Evolutionary conservation across 2,888 invertebrate species (phyloP).

Genomic region (Acanthacorydalis orientalis): DNA sequence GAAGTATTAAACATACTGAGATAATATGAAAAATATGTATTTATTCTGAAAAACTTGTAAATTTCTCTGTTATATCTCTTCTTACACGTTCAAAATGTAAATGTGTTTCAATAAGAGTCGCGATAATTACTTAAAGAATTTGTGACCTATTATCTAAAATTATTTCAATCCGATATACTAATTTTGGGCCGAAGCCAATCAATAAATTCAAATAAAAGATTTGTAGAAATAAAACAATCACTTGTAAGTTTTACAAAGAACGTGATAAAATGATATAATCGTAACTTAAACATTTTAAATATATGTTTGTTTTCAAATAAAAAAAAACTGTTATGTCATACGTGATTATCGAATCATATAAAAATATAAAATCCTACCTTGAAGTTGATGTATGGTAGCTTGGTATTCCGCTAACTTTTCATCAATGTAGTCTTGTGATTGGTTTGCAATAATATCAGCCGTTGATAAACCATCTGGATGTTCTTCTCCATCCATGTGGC

Average conservation of each 20-base stretch:
- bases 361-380: constrained; percentile 44
- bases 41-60: no score
- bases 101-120: no score
- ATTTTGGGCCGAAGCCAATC: no score
- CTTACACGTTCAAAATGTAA: no score
- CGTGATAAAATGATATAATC: neutral
- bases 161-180: no score
- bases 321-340: neutral
- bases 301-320: neutral
- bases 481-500: constrained; percentile 23
- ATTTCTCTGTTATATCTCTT: no score
- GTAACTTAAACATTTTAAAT: neutral
- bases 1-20: no score
- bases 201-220: neutral
- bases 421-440: constrained; percentile 87
- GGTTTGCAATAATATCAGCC: constrained; percentile 82
- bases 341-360: neutral
- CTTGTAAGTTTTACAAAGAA: neutral
- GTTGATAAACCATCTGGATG: constrained; percentile 56
- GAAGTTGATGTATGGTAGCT: constrained; percentile 75
- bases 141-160: no score
- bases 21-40: no score
- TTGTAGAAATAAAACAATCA: neutral
- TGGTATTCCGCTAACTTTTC: constrained; percentile 89
- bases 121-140: no score